Evolutionary conservation across 2,113 vertebrate species (phyloP).

Genomic region (Lepisosteus oculatus): DNA sequence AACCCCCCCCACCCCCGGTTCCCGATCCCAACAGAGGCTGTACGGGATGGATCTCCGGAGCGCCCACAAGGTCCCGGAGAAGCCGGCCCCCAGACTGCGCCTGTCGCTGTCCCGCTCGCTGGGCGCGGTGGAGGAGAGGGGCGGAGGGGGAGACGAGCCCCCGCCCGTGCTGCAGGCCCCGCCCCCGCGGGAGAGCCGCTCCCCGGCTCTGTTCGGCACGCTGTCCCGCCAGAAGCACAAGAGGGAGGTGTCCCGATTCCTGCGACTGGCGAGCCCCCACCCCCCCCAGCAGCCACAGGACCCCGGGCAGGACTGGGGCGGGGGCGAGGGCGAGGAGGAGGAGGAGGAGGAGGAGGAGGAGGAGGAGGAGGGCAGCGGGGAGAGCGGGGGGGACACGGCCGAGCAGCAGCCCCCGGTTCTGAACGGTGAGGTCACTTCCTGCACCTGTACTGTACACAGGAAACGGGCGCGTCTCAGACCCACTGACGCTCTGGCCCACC

Average conservation of each 20-base stretch:
- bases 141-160: constrained; percentile 42
- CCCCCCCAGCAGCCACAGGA: constrained; percentile 24
- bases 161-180: constrained; percentile 30
- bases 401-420: no score
- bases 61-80: constrained; percentile 76
- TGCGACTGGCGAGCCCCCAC: constrained; percentile 1
- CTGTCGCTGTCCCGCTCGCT: constrained; percentile 68
- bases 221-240: constrained; percentile 41
- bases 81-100: constrained; percentile 60
- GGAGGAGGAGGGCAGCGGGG: constrained; percentile 25
- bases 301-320: constrained; percentile 53
- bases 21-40: constrained; percentile 68
- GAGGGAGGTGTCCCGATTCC: constrained; percentile 30
- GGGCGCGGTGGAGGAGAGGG: constrained; percentile 53
- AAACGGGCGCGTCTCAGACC: neutral
- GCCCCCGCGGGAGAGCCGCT: no score
- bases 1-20: neutral
- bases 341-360: constrained; percentile 45
- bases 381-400: constrained; percentile 6
- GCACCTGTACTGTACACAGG: no score
- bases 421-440: no score
- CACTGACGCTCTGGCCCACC: neutral
- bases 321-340: constrained; percentile 44
- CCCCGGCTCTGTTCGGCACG: constrained; percentile 52
- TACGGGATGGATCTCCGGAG: constrained; percentile 96